phyloP scores from a whole-genome alignment of 2,888 invertebrate species.

The Drosophila nr. perissopoda region DNA sequence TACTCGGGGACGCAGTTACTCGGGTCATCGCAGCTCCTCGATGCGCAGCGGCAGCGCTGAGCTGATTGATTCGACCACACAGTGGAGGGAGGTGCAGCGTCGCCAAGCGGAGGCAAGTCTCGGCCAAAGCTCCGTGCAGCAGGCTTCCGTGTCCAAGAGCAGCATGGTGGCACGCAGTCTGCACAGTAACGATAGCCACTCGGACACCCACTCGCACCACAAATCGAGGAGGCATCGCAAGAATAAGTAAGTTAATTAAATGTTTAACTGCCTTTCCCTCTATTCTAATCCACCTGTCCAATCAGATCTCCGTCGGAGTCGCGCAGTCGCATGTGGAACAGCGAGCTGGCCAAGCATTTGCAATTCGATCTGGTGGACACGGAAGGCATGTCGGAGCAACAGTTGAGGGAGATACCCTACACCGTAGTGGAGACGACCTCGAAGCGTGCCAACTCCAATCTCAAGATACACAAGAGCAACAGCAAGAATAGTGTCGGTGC shows the following conservation, averaged over 20 bases:
- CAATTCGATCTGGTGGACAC: conserved; percentile 95
- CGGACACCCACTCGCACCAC: conserved; percentile 87
- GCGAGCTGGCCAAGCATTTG: conserved; percentile 93
- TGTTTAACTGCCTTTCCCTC: neutral
- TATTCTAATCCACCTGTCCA: neutral
- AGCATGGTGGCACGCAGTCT: conserved; percentile 85
- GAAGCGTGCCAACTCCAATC: conserved; percentile 83
- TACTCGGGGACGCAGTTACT: conserved; percentile 85
- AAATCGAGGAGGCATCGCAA: conserved; percentile 86
- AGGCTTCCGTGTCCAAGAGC: conserved; percentile 89
- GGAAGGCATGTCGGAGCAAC: conserved; percentile 94
- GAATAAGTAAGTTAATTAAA: conserved; percentile 86
- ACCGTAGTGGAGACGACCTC: conserved; percentile 91
- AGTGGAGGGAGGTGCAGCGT: conserved; percentile 95
- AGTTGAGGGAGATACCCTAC: conserved; percentile 94
- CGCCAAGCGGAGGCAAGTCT: conserved; percentile 88
- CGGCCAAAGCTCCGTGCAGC: conserved; percentile 87
- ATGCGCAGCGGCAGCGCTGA: conserved; percentile 86
- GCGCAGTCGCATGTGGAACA: conserved; percentile 89
- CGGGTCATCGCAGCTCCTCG: conserved; percentile 84
- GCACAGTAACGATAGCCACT: conserved; percentile 86
- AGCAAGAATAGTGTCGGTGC: conserved; percentile 83
- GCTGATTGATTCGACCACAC: conserved; percentile 93
- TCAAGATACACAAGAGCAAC: conserved; percentile 85
- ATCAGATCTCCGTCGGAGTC: conserved; percentile 89